phyloP scores from a whole-genome alignment of 2,113 vertebrate genomes.

The Porphyrio hochstetteri region DNA sequence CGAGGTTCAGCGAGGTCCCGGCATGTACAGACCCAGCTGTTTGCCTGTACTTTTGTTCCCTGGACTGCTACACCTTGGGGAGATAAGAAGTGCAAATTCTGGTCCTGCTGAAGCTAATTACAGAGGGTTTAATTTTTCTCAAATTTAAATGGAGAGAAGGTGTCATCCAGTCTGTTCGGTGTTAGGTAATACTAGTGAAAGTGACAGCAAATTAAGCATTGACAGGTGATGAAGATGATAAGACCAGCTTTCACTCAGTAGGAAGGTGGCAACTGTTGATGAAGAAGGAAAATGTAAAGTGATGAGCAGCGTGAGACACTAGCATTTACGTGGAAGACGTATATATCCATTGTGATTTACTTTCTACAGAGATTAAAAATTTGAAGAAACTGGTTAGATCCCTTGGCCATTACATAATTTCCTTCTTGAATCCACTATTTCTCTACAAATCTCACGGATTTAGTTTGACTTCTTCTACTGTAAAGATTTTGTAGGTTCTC shows the following conservation, averaged over 20 bases:
- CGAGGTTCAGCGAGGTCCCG: neutral
- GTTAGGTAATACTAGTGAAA: neutral
- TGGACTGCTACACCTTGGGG: neutral
- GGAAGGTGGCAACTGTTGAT: neutral
- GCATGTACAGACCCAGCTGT: neutral
- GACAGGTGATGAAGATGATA: neutral
- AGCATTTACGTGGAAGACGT: neutral
- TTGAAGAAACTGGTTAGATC: neutral
- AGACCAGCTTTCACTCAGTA: neutral
- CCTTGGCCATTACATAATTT: slow-evolving; percentile 14
- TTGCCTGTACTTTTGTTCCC: neutral
- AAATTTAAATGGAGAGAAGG: neutral
- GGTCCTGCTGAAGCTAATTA: neutral
- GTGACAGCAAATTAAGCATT: neutral
- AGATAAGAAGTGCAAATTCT: neutral
- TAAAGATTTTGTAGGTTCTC: neutral
- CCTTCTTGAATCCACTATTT: neutral
- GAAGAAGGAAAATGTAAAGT: neutral
- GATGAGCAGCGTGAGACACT: neutral
- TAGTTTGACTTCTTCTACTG: neutral
- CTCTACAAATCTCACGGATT: neutral
- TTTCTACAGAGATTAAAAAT: slow-evolving; percentile 2
- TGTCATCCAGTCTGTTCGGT: neutral
- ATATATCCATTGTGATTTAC: neutral
- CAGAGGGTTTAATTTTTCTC: neutral